Evolutionary conservation across 37 sponge, comb jelly and placozoan species (phyloP).

Genomic region (Cliona cf. orientalis): DNA sequence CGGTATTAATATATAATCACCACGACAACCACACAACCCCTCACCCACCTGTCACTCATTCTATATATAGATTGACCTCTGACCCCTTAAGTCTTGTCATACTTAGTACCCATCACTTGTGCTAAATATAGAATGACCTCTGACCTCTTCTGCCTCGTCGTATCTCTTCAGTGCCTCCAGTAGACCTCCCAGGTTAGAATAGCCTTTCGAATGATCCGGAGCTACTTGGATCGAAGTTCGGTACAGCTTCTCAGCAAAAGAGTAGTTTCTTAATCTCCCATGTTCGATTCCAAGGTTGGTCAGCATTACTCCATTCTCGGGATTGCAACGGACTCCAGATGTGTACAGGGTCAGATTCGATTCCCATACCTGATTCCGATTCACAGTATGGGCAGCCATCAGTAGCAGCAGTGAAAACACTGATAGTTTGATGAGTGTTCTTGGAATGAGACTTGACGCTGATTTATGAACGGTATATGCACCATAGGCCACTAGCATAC

Average conservation of each 20-base stretch:
- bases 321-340: constrained; percentile 70
- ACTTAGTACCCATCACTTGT: no score
- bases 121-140: no score
- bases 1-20: no score
- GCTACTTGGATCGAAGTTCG: neutral
- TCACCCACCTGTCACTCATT: no score
- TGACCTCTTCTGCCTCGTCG: constrained; percentile 71
- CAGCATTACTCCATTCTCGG: constrained; percentile 80
- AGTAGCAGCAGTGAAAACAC: neutral
- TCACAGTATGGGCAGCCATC: constrained; percentile 50
- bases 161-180: constrained; percentile 65
- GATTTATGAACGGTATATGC: neutral
- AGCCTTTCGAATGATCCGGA: constrained; percentile 66
- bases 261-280: constrained; percentile 34
- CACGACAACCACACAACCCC: no score
- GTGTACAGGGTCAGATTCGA: constrained; percentile 72
- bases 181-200: constrained; percentile 74
- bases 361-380: constrained; percentile 76
- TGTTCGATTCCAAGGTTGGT: constrained; percentile 85
- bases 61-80: no score
- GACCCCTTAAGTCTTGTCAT: no score
- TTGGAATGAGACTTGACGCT: neutral
- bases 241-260: constrained; percentile 76
- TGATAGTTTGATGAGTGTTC: neutral
- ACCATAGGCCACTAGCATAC: constrained; percentile 35